Evolutionary conservation across 1,140 invertebrate genomes (phyloP).

Genomic region (Heterodera schachtii): DNA sequence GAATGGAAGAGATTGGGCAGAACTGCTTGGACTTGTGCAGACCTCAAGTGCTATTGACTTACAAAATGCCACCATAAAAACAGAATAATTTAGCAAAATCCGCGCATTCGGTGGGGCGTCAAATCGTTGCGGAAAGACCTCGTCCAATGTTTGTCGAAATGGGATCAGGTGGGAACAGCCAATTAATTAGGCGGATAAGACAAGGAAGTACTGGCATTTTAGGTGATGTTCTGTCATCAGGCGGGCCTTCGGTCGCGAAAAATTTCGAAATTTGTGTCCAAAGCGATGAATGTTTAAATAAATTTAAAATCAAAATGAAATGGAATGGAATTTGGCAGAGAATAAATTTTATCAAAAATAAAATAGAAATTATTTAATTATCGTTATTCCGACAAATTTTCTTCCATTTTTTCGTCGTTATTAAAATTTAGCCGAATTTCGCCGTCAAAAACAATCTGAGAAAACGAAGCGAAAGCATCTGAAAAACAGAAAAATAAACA

Average conservation of each 20-base stretch:
- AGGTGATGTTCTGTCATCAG: conserved; percentile 63
- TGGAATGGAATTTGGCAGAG: neutral
- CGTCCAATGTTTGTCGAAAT: conserved; percentile 63
- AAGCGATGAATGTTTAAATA: neutral
- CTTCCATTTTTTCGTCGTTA: neutral
- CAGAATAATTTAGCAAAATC: conserved; percentile 41
- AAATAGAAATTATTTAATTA: conserved; percentile 6
- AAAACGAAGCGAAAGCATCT: conserved; percentile 28
- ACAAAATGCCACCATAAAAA: conserved; percentile 15
- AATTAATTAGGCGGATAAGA: too few species aligned
- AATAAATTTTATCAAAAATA: conserved; percentile 12
- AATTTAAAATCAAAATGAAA: too few species aligned
- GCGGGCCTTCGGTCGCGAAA: conserved; percentile 62
- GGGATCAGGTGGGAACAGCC: conserved; percentile 52
- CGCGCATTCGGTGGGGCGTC: conserved; percentile 59
- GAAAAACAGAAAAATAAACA: neutral
- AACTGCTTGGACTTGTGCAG: conserved; percentile 59
- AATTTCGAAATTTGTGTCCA: conserved; percentile 37
- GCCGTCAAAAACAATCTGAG: conserved; percentile 40
- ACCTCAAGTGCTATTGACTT: conserved; percentile 52
- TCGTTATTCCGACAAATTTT: neutral
- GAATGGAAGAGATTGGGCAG: conserved; percentile 60
- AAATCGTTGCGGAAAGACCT: conserved; percentile 64
- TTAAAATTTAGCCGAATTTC: conserved; percentile 9
- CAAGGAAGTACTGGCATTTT: neutral